Evolutionary conservation across 2,113 vertebrate genomes (phyloP), one percentile per base, ranked within the genome.

Genomic region (Phrynosoma platyrhinos): DNA sequence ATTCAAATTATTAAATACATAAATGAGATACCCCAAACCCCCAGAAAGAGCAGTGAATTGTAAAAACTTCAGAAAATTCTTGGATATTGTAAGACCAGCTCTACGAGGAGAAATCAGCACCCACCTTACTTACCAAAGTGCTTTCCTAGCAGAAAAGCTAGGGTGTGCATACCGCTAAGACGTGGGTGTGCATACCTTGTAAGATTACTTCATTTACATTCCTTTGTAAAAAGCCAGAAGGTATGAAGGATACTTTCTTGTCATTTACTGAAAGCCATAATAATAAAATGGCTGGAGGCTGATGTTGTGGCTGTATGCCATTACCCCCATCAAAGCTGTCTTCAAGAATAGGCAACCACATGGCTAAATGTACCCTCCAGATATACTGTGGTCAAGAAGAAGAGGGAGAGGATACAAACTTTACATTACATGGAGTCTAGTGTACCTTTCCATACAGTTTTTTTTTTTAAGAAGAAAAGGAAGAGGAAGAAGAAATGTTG

Each of bases 81-180:
- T 27, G 14, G 4, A 77, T 90, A 75, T 25, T 0, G 0, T 79
- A 87, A 47, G 76, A 89, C 25, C 64, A 83, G 27, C 13, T 79
- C 79, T 40, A 85, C 40, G 32, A 47, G 30, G 5, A 82, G 87
- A 89, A 90, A 79, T 47, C 62, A 71, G 27, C 18, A 69, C 81
- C 72, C 3, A 25, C 82, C 47, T 81, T 30, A 7, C 47, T 47
- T 47, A 72, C 30, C 10, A 5, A 81, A 71, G 47, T 90, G 3
- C 74, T 36, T 92, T 90, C 53, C 27, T 64, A 30, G 87, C 84
- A 85, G 58, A 52, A 82, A 62, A 68, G 79, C 66, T 82, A 0
- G 7, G 47, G 55, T 85, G 3, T 1, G 3, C 79, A 91, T 87
- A 1, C 5, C 0, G 21, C 47, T 47, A 3, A 36, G 1, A 2